phyloP scores from a whole-genome alignment of 2,888 invertebrate species.

The Sphecodes monilicornis region DNA sequence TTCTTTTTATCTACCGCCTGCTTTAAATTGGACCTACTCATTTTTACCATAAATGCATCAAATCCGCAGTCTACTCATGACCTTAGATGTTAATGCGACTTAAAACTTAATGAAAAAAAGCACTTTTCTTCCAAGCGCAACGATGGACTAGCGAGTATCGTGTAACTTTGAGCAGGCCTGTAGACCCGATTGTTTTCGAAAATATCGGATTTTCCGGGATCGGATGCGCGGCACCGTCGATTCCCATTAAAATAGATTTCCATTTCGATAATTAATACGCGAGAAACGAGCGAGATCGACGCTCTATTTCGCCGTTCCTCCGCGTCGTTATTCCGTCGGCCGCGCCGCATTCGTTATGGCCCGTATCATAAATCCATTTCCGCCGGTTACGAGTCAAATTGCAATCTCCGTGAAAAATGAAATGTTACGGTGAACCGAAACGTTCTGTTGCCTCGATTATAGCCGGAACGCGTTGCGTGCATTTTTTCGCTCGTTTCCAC shows the following conservation, averaged over 20 bases:
- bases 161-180: neutral
- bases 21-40: too few species aligned
- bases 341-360: constrained; percentile 9
- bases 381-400: constrained; percentile 42
- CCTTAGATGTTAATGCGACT: too few species aligned
- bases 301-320: constrained; percentile 15
- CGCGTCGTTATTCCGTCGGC: constrained; percentile 5
- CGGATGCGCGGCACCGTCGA: neutral
- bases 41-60: too few species aligned
- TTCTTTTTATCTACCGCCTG: too few species aligned
- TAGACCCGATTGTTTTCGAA: constrained; percentile 1
- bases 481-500: constrained; percentile 24
- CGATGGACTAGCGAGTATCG: too few species aligned
- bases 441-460: constrained; percentile 50
- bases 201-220: neutral
- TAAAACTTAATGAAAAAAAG: too few species aligned
- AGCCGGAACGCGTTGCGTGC: neutral
- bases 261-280: constrained; percentile 30
- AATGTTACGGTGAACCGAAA: constrained; percentile 34
- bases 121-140: too few species aligned
- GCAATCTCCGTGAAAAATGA: constrained; percentile 49
- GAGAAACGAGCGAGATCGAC: neutral
- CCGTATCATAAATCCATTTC: constrained; percentile 51
- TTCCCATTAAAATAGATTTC: constrained; percentile 13
- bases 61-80: too few species aligned